phyloP scores from a whole-genome alignment of 2,888 invertebrate species.

The Drosophila subsilvestris region DNA sequence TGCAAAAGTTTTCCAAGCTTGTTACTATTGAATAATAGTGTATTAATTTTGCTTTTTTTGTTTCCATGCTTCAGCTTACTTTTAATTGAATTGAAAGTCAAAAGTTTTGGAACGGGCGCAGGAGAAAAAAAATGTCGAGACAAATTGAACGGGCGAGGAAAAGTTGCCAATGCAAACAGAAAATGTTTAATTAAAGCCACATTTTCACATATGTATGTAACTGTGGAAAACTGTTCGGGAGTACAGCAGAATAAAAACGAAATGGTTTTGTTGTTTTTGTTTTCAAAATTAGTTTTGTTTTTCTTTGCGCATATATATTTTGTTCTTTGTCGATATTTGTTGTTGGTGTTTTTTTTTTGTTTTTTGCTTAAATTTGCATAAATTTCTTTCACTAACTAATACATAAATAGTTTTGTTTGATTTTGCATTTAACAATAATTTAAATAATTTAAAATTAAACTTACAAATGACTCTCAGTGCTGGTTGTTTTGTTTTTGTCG shows the following conservation, averaged over 20 bases:
- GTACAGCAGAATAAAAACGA: conserved; percentile 45
- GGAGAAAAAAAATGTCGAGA: conserved; percentile 50
- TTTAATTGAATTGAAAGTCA: conserved; percentile 75
- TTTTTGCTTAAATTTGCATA: conserved; percentile 71
- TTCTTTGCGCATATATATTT: conserved; percentile 61
- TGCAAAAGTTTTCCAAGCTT: conserved; percentile 42
- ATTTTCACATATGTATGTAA: conserved; percentile 17
- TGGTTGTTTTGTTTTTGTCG: conserved; percentile 55
- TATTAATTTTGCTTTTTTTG: conserved; percentile 46
- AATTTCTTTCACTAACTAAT: conserved; percentile 73
- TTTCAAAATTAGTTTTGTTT: conserved; percentile 53
- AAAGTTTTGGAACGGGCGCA: conserved; percentile 37
- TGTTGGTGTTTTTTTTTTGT: too few species aligned
- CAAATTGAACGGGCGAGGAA: conserved; percentile 46
- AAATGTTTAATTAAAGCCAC: conserved; percentile 48
- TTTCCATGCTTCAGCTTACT: conserved; percentile 46
- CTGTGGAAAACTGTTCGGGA: conserved; percentile 12
- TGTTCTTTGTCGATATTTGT: conserved; percentile 29
- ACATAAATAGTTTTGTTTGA: conserved; percentile 64
- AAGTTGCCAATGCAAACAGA: conserved; percentile 64
- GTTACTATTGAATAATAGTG: conserved; percentile 52
- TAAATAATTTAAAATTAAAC: conserved; percentile 58
- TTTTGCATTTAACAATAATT: conserved; percentile 57
- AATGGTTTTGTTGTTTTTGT: conserved; percentile 37
- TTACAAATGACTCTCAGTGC: conserved; percentile 77